Conservation (phyloP, 2,113 vertebrate species). For the Daboia siamensis region DNA sequence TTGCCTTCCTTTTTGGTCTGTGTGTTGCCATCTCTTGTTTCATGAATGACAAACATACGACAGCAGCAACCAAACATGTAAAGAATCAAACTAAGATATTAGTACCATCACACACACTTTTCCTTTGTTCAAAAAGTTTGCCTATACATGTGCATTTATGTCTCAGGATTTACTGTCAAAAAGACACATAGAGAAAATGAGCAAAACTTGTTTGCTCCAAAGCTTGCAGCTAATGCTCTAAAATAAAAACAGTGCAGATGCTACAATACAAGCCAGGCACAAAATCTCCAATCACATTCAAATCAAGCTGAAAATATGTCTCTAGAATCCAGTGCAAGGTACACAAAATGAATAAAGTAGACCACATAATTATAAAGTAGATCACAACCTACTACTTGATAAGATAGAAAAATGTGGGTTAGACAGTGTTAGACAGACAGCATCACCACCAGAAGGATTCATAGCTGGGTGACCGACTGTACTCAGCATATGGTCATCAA, state of each 20-base stretch:
- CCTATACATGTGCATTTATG: background rate
- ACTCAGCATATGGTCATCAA: too few relatives aligned
- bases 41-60: background rate
- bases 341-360: background rate
- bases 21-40: constrained; percentile 8
- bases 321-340: background rate
- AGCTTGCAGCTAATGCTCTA: background rate
- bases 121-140: background rate
- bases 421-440: too few relatives aligned
- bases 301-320: background rate
- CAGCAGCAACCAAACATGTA: background rate
- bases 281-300: background rate
- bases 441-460: too few relatives aligned
- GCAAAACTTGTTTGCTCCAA: background rate
- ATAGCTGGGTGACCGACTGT: too few relatives aligned
- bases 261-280: background rate
- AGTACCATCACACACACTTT: background rate
- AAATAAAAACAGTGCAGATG: background rate
- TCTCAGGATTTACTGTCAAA: constrained; percentile 10
- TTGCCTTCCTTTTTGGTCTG: background rate
- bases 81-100: constrained; percentile 4
- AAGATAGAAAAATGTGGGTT: too few relatives aligned
- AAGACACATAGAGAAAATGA: background rate
- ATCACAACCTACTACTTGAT: too few relatives aligned
- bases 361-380: too few relatives aligned